These are phyloP conservation scores for Drosophila colorata DNA, from an alignment of 2,888 invertebrate genomes.

Conservation along the genomic window DNA sequence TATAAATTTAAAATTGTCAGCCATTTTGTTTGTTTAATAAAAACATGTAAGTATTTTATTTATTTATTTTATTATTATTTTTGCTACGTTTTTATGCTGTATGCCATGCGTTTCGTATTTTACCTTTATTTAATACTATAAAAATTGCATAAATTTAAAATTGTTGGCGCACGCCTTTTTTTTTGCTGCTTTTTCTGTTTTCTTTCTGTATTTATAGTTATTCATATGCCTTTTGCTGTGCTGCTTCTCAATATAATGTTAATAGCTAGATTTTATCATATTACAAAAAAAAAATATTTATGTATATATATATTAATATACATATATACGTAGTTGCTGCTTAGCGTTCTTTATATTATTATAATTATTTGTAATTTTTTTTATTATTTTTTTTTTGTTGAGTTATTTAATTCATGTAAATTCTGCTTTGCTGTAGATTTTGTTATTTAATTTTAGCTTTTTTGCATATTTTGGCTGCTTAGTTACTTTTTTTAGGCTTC, in stretches of 20 bases:
- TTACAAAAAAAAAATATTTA: conserved; percentile 42
- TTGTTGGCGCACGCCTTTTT: conserved; percentile 48
- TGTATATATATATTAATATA: conserved; percentile 24
- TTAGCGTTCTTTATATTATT: conserved; percentile 2
- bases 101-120: conserved; percentile 21
- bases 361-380: conserved; percentile 2
- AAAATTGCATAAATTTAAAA: conserved; percentile 76
- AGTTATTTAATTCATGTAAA: conserved; percentile 24
- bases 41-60: conserved; percentile 62
- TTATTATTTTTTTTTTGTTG: conserved; percentile 1
- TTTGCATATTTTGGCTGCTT: conserved; percentile 60
- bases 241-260: conserved; percentile 32
- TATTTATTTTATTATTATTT: conserved; percentile 26
- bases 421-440: conserved; percentile 28
- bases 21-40: conserved; percentile 73
- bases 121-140: conserved; percentile 56
- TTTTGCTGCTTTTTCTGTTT: conserved; percentile 11
- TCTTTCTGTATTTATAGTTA: conserved; percentile 33
- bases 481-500: conserved; percentile 59
- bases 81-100: conserved; percentile 21
- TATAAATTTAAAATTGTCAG: conserved; percentile 80
- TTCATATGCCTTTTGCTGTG: conserved; percentile 22
- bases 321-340: conserved; percentile 3
- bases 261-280: conserved; percentile 55
- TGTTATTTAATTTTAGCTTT: conserved; percentile 2